Evolutionary conservation across 1,140 invertebrate species (phyloP).

Genomic region (Diabrotica virgifera): DNA sequence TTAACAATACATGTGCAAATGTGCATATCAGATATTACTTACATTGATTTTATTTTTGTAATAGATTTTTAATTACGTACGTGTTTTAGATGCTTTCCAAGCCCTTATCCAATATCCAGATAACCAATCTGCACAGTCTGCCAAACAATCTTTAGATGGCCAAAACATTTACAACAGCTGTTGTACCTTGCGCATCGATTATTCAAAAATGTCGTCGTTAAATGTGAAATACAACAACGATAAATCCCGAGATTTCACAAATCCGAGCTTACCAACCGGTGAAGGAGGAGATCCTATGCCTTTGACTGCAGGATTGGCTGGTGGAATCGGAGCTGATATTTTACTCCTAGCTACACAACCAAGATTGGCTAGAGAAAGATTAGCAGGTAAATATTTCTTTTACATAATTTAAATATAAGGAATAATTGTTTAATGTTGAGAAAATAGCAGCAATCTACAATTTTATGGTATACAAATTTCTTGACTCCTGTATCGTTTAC

Average conservation of each 20-base stretch:
- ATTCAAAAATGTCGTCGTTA: conserved; percentile 94
- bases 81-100: conserved; percentile 89
- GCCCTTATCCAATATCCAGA: conserved; percentile 98
- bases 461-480: too few relatives aligned
- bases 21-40: too few relatives aligned
- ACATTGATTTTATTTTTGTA: too few relatives aligned
- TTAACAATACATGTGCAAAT: too few relatives aligned
- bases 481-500: too few relatives aligned
- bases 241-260: conserved; percentile 98
- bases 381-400: conserved; percentile 41
- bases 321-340: conserved; percentile 55
- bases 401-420: too few relatives aligned
- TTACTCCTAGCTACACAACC: conserved; percentile 51
- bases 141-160: conserved; percentile 94
- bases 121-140: conserved; percentile 91
- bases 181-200: conserved; percentile 98
- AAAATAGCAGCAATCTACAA: too few relatives aligned
- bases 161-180: conserved; percentile 99
- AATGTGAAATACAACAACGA: conserved; percentile 99
- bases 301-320: conserved; percentile 58
- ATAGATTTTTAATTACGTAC: too few relatives aligned
- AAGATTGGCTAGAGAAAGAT: conserved; percentile 46
- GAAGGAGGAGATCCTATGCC: conserved; percentile 59
- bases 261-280: conserved; percentile 92
- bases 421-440: too few relatives aligned